phyloP scores from a whole-genome alignment of 1,140 invertebrate species.

The Drosophila sulfurigaster region DNA sequence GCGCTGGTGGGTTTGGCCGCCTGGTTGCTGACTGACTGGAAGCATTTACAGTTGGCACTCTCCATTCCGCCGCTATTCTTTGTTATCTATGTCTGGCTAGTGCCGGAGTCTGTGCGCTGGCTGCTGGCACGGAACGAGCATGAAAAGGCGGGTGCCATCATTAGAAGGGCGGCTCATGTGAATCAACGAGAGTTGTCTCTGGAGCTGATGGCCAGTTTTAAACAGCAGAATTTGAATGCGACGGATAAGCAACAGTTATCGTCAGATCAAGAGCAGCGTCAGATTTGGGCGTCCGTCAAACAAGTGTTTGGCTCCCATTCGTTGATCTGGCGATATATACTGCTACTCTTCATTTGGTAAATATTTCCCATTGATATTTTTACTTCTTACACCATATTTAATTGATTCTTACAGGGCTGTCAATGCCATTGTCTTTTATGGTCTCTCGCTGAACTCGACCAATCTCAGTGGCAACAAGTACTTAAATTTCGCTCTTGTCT shows the following conservation, averaged over 20 bases:
- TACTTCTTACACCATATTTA: background rate
- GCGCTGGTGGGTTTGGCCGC: constrained; percentile 87
- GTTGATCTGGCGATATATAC: constrained; percentile 84
- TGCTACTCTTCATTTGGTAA: constrained; percentile 86
- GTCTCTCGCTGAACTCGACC: constrained; percentile 89
- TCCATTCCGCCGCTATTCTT: constrained; percentile 87
- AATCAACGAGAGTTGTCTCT: constrained; percentile 86
- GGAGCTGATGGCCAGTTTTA: constrained; percentile 78
- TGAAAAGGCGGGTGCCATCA: constrained; percentile 86
- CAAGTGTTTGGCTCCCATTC: constrained; percentile 85
- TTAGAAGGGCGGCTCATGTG: constrained; percentile 86
- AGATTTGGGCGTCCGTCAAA: constrained; percentile 82
- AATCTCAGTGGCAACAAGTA: constrained; percentile 89
- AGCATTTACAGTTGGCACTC: constrained; percentile 86
- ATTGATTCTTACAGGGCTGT: constrained; percentile 86
- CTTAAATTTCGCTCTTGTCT: constrained; percentile 87
- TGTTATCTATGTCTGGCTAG: constrained; percentile 87
- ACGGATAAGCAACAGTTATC: background rate
- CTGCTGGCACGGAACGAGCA: constrained; percentile 86
- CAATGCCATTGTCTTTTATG: constrained; percentile 90
- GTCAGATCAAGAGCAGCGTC: constrained; percentile 36
- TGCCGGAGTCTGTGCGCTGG: constrained; percentile 89
- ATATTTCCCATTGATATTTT: constrained; percentile 30
- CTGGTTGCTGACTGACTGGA: constrained; percentile 87
- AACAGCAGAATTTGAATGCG: constrained; percentile 58